Conservation (phyloP, 1,140 invertebrate species). For the Leptinotarsa defecta region DNA sequence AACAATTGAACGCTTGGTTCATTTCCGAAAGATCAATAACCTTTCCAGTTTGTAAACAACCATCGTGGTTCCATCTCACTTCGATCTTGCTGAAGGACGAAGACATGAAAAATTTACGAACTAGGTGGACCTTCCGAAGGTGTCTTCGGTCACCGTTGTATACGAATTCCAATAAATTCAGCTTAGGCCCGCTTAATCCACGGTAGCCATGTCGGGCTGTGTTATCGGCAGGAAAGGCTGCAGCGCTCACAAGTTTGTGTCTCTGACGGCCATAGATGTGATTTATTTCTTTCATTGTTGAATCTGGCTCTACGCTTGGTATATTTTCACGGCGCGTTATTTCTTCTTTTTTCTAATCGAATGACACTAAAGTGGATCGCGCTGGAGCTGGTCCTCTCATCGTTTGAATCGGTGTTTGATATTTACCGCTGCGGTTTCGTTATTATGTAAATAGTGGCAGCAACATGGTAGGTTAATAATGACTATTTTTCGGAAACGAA, state of each 20-base stretch:
- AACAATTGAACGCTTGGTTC: too few species aligned
- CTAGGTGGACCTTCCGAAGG: slow-evolving; percentile 4
- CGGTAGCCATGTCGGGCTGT: slow-evolving; percentile 28
- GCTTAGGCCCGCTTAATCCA: slow-evolving; percentile 33
- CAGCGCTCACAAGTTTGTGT: slow-evolving; percentile 15
- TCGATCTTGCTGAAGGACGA: not conserved
- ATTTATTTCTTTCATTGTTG: slow-evolving; percentile 27
- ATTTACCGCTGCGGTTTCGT: too few species aligned
- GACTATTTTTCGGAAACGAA: too few species aligned
- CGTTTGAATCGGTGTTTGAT: too few species aligned
- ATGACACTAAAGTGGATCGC: too few species aligned
- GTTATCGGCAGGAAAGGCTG: slow-evolving; percentile 15
- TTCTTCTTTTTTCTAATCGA: too few species aligned
- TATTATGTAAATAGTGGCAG: too few species aligned
- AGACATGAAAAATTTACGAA: not conserved
- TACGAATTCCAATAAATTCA: slow-evolving; percentile 34
- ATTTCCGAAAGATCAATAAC: not conserved
- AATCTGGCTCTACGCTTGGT: slow-evolving; percentile 19
- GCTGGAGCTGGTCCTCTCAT: too few species aligned
- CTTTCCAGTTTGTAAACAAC: not conserved
- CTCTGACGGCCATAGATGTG: slow-evolving; percentile 14
- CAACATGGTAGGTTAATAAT: too few species aligned
- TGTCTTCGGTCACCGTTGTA: slow-evolving; percentile 2
- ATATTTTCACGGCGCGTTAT: slow-evolving; percentile 1
- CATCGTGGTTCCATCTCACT: not conserved